Conservation (phyloP, 2,888 invertebrate species). For the Eugnorisma glareosa region DNA sequence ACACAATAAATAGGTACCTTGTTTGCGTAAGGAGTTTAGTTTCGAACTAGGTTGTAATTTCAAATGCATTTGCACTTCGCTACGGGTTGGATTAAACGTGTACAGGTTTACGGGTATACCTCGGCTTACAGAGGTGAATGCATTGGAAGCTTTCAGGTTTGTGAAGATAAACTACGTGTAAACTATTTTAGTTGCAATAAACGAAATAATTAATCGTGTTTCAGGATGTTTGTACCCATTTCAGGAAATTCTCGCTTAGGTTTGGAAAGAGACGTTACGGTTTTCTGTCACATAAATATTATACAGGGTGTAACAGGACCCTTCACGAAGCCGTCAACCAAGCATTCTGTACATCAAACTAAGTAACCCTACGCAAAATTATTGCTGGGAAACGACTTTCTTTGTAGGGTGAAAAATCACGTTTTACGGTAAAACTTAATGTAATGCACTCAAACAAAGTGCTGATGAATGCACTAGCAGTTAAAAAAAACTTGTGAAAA, state of each 20-base stretch:
- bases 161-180: conserved; percentile 7
- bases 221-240: background rate
- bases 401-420: too few relatives aligned
- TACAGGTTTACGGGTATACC: background rate
- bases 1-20: background rate
- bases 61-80: conserved; percentile 41
- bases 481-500: too few relatives aligned
- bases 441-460: too few relatives aligned
- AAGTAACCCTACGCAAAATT: too few relatives aligned
- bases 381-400: too few relatives aligned
- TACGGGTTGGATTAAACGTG: conserved; percentile 20
- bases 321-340: too few relatives aligned
- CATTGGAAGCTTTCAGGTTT: background rate
- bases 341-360: too few relatives aligned
- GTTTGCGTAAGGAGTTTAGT: background rate
- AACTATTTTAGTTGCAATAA: background rate
- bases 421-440: too few relatives aligned
- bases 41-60: conserved; percentile 38
- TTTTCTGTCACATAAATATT: background rate
- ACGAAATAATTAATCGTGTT: background rate
- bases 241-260: background rate
- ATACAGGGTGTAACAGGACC: too few relatives aligned
- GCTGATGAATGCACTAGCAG: too few relatives aligned
- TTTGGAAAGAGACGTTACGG: background rate
- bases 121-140: conserved; percentile 12